Base-by-base conservation (phyloP, 2,113 vertebrate genomes). In the Acanthochromis polyacanthus region DNA sequence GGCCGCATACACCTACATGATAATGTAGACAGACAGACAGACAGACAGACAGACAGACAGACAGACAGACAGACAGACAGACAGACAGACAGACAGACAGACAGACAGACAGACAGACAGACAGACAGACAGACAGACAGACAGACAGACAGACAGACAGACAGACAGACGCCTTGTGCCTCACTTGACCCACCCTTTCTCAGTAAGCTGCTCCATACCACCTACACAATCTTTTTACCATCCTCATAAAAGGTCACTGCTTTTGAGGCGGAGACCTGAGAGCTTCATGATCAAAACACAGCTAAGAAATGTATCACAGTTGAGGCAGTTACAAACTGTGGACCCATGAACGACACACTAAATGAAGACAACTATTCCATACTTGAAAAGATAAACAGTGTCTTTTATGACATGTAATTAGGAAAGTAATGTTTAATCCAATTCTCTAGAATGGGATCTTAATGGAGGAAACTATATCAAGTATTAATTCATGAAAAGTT, bases 221-320 rank as follows among this genome's bases (percentile, higher is more conserved):
- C 85, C 84, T 71, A 77, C 87, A 81, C 88, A 80, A 83, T 85
- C 80, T 79, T 89, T 90, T 88, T 78, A 83, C 28, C 8, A 51
- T 45, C 74, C 67, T 46, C 55, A 56, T 66, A 78, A 81, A 88
- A 90, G 78, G 85, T 85, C 87, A 87, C 4, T 36, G 53, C 48
- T 80, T 76, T 68, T 1, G 23, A 80, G 38, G 68, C 80, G 20
- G 20, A 82, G 56, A 74, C 63, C 45, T 51, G 48, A 78, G 67
- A 55, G 83, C 74, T 46, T 66, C 52, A 11, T 14, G 48, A 86
- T 75, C 71, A 88, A 83, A 82, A 81, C 57, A 46, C 48, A 53
- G 32, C 30, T 22, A 46, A 61, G 68, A 40, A 65, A 23, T 61
- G 6, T 56, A 51, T 68, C 20, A 58, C 16, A 20, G n/a, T 51